Evolutionary conservation across 2,888 invertebrate genomes (phyloP), one percentile per base, ranked within the genome.

Genomic region (Crepidodera aurea): DNA sequence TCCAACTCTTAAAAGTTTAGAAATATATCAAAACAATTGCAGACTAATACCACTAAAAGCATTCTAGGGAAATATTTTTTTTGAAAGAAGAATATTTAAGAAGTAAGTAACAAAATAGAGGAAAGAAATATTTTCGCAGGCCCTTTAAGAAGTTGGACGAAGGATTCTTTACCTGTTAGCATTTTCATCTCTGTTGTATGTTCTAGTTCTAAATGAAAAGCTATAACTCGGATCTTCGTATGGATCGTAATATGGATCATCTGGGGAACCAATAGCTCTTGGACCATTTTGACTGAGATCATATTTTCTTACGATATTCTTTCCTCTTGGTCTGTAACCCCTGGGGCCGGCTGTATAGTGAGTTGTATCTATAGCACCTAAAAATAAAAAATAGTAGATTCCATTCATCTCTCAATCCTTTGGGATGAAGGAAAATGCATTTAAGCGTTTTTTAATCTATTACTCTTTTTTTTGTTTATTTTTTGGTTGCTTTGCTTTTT

Each of bases 241-340:
- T 10, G 91, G 91, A 78, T 91, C 91, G 70, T 87, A 88, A 72
- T 88, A 87, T 0, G 90, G 90, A 76, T 90, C 90, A 71, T 90
- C 90, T 57, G 86, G 85, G 4, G 77, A 78, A 2, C 90, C 90
- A 48, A 87, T 84, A 5, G 88, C 86, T n/a, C 87, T 81, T 1
- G 88, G 87, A 10, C 78, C 77, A 15, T 71, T 74, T 79, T 91
- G 91, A 64, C 88, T 88, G 25, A 90, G 79, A 72, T 90, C 89
- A 81, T 90, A 87, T 78, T 89, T 88, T 60, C 91, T 83, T 71
- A 87, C 88, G 12, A 91, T 83, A 73, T 89, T 88, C 15, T 90
- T 89, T n/a, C 92, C 91, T 75, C 88, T 86, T 1, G 89, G 90
- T n/a, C 91, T 85, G 78, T 88, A 92, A 82, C 92, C 92, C 78